Percentiles rank a stretch among this genome's conserved stretches.
Evolutionary conservation across 2,797 vertebrate genomes (phyloP).

Genomic region (Catostomus latipinnis): DNA sequence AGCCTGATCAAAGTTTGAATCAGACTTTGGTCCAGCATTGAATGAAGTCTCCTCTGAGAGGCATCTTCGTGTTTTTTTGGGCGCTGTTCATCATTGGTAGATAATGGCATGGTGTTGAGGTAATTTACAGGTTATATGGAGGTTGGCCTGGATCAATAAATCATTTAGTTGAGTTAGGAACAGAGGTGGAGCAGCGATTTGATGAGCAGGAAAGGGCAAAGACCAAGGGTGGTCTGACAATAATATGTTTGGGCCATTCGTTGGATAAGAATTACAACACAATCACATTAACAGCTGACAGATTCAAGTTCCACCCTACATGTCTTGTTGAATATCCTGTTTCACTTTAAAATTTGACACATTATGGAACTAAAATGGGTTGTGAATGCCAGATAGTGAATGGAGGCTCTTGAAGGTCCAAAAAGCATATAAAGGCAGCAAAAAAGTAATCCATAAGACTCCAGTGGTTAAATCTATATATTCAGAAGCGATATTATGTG

Average conservation of each 20-base stretch:
- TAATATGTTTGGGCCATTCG: constrained; percentile 39
- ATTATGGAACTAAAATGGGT: background rate
- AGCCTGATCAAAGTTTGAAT: constrained; percentile 65
- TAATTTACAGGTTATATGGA: constrained; percentile 79
- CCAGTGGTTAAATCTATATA: too few species aligned
- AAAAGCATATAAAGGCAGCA: too few species aligned
- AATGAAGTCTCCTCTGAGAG: constrained; percentile 70
- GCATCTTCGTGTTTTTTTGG: constrained; percentile 66
- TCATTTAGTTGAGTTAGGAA: constrained; percentile 75
- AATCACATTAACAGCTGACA: too few species aligned
- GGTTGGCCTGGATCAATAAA: constrained; percentile 80
- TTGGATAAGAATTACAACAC: constrained; percentile 45
- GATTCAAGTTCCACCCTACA: too few species aligned
- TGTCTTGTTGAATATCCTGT: too few species aligned
- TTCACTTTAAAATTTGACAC: too few species aligned
- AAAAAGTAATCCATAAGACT: too few species aligned
- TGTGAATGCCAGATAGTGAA: background rate
- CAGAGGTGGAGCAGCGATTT: constrained; percentile 52
- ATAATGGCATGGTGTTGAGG: constrained; percentile 80
- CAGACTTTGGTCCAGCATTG: constrained; percentile 66
- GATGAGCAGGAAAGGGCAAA: constrained; percentile 48
- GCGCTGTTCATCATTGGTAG: constrained; percentile 69
- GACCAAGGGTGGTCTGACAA: constrained; percentile 50
- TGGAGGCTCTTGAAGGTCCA: too few species aligned
- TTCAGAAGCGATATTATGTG: too few species aligned